Conservation (phyloP, 2,113 vertebrate genomes). For the Hoplias malabaricus region DNA sequence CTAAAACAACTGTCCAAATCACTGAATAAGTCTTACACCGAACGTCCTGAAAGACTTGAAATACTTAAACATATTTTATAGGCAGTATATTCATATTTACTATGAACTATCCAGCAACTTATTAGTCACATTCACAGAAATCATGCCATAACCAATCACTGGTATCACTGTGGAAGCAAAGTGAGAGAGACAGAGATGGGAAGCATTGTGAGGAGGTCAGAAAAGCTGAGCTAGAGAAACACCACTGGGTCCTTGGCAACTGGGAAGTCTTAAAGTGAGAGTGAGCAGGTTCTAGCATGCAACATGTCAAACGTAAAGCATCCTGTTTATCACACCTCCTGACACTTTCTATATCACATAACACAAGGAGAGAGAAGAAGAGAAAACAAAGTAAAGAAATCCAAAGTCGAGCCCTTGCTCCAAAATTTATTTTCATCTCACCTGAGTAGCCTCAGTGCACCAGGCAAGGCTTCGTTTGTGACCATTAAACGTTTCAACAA, state of each 20-base stretch:
- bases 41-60: too few relatives aligned
- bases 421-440: constrained; percentile 4
- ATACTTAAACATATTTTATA: background rate
- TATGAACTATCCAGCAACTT: background rate
- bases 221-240: background rate
- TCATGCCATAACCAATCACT: background rate
- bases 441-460: background rate
- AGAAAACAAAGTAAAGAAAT: background rate
- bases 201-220: background rate
- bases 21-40: too few relatives aligned
- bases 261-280: too few relatives aligned
- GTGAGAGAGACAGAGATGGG: too few relatives aligned
- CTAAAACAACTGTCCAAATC: background rate
- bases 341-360: background rate
- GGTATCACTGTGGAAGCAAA: background rate
- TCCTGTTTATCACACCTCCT: background rate
- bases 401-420: background rate
- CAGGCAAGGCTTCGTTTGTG: background rate
- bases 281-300: background rate
- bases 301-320: background rate
- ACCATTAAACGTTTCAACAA: background rate
- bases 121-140: background rate
- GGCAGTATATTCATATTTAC: background rate
- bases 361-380: background rate
- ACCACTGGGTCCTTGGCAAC: background rate